phyloP scores from a whole-genome alignment of 2,113 vertebrate species.

The Seriola dumerili region DNA sequence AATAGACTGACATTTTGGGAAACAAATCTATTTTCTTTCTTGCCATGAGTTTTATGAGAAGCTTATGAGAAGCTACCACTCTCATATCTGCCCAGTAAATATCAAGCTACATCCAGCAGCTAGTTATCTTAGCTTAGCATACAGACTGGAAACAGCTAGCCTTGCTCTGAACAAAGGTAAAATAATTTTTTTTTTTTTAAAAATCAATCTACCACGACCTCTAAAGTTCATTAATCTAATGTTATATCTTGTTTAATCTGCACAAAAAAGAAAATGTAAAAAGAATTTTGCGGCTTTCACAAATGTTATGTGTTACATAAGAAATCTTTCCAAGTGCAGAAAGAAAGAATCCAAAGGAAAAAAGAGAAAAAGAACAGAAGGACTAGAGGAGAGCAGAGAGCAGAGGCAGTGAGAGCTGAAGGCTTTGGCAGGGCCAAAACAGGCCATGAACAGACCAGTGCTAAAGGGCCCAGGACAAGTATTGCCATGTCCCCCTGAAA shows the following conservation, averaged over 20 bases:
- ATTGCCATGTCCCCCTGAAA: conserved; percentile 84
- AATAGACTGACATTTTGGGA: no score
- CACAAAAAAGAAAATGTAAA: background rate
- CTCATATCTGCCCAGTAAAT: background rate
- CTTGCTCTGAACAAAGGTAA: background rate
- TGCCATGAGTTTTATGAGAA: background rate
- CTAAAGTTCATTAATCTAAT: background rate
- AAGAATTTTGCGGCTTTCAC: background rate
- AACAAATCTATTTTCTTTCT: background rate
- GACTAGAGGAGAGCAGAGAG: conserved; percentile 24
- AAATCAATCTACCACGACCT: background rate
- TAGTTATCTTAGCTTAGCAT: background rate
- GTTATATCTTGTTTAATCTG: background rate
- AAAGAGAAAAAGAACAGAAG: conserved; percentile 15
- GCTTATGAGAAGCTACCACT: background rate
- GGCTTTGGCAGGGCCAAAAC: conserved; percentile 67
- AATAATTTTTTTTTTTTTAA: no score
- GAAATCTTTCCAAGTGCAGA: background rate
- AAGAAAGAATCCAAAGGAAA: conserved; percentile 10
- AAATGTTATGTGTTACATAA: no score
- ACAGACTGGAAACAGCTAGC: background rate
- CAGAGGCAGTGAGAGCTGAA: conserved; percentile 61
- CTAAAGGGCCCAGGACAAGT: conserved; percentile 81
- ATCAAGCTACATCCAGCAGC: background rate
- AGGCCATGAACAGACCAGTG: conserved; percentile 72